Evolutionary conservation across 2,888 invertebrate genomes (phyloP), one percentile per base, ranked within the genome.

Genomic region (Sinohyriopsis cumingii): DNA sequence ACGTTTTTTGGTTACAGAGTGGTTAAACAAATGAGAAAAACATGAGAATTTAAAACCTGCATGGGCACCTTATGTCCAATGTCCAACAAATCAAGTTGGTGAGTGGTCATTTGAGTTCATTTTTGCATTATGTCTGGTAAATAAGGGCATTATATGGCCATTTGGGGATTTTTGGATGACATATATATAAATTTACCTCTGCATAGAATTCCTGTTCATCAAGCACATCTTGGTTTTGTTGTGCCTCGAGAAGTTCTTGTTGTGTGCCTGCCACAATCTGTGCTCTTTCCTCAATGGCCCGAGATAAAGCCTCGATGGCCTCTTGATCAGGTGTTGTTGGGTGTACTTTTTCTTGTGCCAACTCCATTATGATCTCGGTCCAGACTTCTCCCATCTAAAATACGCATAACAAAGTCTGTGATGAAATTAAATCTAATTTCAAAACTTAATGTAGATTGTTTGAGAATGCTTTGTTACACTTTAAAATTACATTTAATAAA

Each of bases 201-300:
- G 88, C 88, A 82, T 89, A 89, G 72, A 85, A 86, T 68, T 89
- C 89, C 73, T 89, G 88, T 71, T 90, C 90, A 75, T 89, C 88
- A 15, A 88, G 73, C 7, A 86, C 79, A 71, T 89, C 88, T 74
- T 89, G 89, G 73, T 88, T 87, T n/a, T 80, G 72, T 69, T 89
- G 87, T 1, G 89, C 87, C 61, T 89, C 86, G 19, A 89, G 73
- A n/a, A 90, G 80, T 66, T 89, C 88, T 6, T 73, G 68, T 77
- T 90, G 90, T 9, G 86, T 86, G 54, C 82, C 79, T 7, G 81
- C 80, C 53, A 88, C 87, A 63, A 86, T 87, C 65, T 86, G 80
- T 9, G 87, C 87, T 20, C 88, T 79, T 72, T 89, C 87, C 66
- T 87, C 85, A 15, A 88, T 82, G n/a, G 88, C 88, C 22, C 88